Conservation (phyloP, 2,113 vertebrate species). For the Hippocampus guttulatus region DNA sequence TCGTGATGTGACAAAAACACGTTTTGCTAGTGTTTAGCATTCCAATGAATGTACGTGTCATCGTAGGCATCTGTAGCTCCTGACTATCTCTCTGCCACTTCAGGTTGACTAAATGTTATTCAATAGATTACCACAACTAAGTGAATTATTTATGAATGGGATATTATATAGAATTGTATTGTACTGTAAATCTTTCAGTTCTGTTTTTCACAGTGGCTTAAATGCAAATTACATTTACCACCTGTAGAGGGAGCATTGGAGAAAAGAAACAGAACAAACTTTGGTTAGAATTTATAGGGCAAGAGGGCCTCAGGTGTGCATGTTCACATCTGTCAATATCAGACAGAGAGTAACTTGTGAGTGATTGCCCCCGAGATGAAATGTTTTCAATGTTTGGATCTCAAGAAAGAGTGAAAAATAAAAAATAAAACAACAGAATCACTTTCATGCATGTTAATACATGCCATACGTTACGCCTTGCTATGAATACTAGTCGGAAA, state of each 20-base stretch:
- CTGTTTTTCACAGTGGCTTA: neutral
- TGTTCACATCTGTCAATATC: slow-evolving; percentile 20
- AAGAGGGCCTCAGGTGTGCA: slow-evolving; percentile 30
- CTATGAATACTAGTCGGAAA: slow-evolving; percentile 17
- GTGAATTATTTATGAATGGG: neutral
- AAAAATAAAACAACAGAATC: neutral
- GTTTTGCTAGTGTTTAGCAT: too few relatives aligned
- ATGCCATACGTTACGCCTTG: slow-evolving; percentile 3
- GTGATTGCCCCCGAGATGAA: neutral
- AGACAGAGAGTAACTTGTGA: slow-evolving; percentile 10
- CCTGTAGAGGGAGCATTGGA: neutral
- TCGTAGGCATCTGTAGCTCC: too few relatives aligned
- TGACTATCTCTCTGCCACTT: neutral
- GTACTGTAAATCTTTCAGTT: neutral
- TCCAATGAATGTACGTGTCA: too few relatives aligned
- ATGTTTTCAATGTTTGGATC: slow-evolving; percentile 9
- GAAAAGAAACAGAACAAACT: neutral
- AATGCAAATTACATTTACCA: neutral
- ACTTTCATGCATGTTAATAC: slow-evolving; percentile 1
- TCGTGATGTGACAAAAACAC: too few relatives aligned
- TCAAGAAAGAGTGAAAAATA: neutral
- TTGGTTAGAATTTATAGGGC: neutral
- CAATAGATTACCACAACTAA: neutral
- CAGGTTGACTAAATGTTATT: neutral
- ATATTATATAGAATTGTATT: neutral